Evolutionary conservation across 1,140 invertebrate species (phyloP).

Genomic region (Hyles euphorbiae): DNA sequence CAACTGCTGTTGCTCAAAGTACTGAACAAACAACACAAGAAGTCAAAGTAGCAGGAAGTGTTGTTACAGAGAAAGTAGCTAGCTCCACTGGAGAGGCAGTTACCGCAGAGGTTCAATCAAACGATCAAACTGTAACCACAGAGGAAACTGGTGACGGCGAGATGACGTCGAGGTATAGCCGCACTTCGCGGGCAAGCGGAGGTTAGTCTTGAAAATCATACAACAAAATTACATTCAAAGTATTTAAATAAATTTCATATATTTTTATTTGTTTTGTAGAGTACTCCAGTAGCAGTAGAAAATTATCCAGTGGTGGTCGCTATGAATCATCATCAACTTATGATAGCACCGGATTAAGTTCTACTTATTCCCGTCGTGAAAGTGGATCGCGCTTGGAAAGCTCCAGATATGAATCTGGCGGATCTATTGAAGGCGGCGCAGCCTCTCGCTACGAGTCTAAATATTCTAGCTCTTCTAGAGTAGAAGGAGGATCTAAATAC

Average conservation of each 20-base stretch:
- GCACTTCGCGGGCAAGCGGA: constrained; percentile 77
- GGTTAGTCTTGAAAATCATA: constrained; percentile 50
- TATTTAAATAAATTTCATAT: constrained; percentile 1
- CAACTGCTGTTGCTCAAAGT: constrained; percentile 10
- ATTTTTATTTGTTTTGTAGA: constrained; percentile 59
- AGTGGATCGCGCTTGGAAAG: constrained; percentile 56
- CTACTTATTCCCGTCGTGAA: constrained; percentile 49
- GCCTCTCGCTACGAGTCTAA: constrained; percentile 53
- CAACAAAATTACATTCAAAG: constrained; percentile 5
- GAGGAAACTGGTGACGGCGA: constrained; percentile 71
- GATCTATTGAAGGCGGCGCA: constrained; percentile 43
- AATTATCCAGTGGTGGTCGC: constrained; percentile 67
- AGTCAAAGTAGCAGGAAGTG: constrained; percentile 10
- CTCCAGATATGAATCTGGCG: constrained; percentile 43
- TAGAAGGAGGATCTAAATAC: constrained; percentile 47
- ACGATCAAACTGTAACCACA: constrained; percentile 56
- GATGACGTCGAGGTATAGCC: constrained; percentile 78
- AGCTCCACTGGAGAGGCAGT: constrained; percentile 24
- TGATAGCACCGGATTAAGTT: constrained; percentile 44
- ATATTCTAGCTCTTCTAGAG: constrained; percentile 42
- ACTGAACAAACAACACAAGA: constrained; percentile 26
- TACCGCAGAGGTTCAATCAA: constrained; percentile 25
- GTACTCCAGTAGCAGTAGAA: constrained; percentile 76
- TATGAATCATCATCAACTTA: constrained; percentile 71
- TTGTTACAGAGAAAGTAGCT: constrained; percentile 6